Evolutionary conservation across 2,113 vertebrate genomes (phyloP), one percentile per base, ranked within the genome.

Genomic region (Malaclemys terrapin): DNA sequence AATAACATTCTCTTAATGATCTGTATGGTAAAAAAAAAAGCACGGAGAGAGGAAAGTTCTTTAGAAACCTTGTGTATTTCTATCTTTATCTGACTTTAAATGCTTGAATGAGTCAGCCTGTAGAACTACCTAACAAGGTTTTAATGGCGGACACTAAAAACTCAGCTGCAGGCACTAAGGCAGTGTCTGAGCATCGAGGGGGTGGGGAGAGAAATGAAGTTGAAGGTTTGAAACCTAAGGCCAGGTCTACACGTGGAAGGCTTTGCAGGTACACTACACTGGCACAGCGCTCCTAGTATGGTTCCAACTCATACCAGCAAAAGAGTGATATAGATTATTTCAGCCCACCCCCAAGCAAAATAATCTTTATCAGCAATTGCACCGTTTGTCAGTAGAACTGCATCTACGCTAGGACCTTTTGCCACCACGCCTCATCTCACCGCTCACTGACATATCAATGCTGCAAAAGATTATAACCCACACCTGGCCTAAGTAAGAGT

Each of bases 211-310:
- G 19, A 35, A 69, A 69, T 35, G 8, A 69, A 69, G 62, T 17
- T 69, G 25, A n/a, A 35, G 5, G 27, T 69, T 69, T 69, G 14
- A n/a, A 69, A n/a, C 62, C 62, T 69, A 69, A 17, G 17, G 16
- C 14, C 62, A 69, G 31, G 31, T 35, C 16, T 17, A 69, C 35
- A n/a, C 8, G 19, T 5, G 10, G 49, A 22, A 5, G 1, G 57
- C 35, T 75, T 45, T 25, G 27, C 0, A 1, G 3, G 3, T 10
- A 24, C 45, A 12, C 45, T 81, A 27, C 45, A 4, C 0, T 76
- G 17, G 4, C 38, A 80, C 88, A 80, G 12, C 25, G n/a, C 53
- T 6, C 45, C 35, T 20, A 80, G 57, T 82, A 59, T 11, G 31
- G 31, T 47, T 2, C 56, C 35, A 69, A 72, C 2, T 80, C 35